Evolutionary conservation across 2,888 invertebrate species (phyloP), one percentile per base, ranked within the genome.

Genomic region (Pseudococcus viburni): DNA sequence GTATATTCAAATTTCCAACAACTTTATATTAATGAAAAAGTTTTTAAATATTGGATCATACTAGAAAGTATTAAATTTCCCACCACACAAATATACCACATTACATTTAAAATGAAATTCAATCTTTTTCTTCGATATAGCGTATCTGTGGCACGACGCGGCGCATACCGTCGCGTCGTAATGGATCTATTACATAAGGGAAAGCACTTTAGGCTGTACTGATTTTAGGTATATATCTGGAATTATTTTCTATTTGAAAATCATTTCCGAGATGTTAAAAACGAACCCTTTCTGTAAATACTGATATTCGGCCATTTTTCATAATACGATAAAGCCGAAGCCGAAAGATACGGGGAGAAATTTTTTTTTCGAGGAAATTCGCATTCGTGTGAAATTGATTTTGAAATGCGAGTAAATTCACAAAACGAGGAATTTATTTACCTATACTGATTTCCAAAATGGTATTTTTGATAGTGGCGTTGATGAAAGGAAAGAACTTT

Each of bases 21-120:
- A 83, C 80, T 83, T 83, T 83, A 77, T 83, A 83, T 83, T 83
- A 83, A 83, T 46, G 80, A 83, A 83, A 73, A 83, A 83, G 42
- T 83, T 83, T 83, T 42, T 83, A 83, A 42, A 83, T 83, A 42
- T 42, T 46, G 80, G 80, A 83, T 83, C 46, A 83, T 83, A 46
- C 46, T 46, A 83, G 73, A 73, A 83, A 83, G 80, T 83, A 83
- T 83, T 83, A 46, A 83, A 46, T 83, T 83, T 46, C 80, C 22
- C 19, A 22, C 46, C 42, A 22, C 46, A 19, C 46, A 83, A 83
- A 83, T 46, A 83, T 46, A 83, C 46, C 80, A 46, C 80, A 46
- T 83, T 39, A 83, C 73, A 73, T 73, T 73, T 73, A 73, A 73
- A 73, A 73, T 73, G 73, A 73, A 73, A 73, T 73, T 73, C 73